These are phyloP conservation scores for Formica selysi DNA, from an alignment of 1,140 invertebrate species.

Conservation along the genomic window DNA sequence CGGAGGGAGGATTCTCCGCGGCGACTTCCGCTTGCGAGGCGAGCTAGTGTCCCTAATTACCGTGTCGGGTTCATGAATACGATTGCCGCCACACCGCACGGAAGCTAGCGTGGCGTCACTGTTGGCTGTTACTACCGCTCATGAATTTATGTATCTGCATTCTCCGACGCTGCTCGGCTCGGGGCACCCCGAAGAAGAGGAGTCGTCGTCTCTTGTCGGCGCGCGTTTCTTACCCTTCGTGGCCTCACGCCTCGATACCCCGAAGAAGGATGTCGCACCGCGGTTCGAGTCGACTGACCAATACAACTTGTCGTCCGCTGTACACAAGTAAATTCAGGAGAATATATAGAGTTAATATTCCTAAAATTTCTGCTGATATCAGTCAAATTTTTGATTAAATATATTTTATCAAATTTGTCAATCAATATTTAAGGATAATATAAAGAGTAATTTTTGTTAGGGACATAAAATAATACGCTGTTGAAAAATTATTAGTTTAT, in stretches of 20 bases:
- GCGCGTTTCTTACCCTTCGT: slow-evolving; percentile 68
- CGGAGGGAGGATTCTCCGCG: slow-evolving; percentile 84
- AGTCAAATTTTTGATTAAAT: too few species aligned
- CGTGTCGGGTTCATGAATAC: slow-evolving; percentile 87
- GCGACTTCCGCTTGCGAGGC: slow-evolving; percentile 85
- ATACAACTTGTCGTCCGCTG: not conserved
- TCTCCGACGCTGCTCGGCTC: slow-evolving; percentile 82
- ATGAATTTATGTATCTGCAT: slow-evolving; percentile 87
- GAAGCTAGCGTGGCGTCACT: slow-evolving; percentile 87
- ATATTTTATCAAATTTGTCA: too few species aligned
- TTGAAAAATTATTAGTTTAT: too few species aligned
- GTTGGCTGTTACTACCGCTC: slow-evolving; percentile 84
- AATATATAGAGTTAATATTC: not conserved
- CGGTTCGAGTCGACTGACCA: not conserved
- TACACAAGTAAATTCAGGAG: too few species aligned
- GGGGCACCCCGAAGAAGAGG: slow-evolving; percentile 73
- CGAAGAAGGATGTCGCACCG: slow-evolving; percentile 67
- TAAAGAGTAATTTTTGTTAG: too few species aligned
- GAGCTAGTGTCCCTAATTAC: slow-evolving; percentile 87
- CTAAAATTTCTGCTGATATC: too few species aligned
- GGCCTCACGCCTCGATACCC: slow-evolving; percentile 68
- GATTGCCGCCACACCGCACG: slow-evolving; percentile 83
- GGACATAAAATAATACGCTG: too few species aligned
- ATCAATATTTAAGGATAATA: too few species aligned
- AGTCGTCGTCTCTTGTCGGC: slow-evolving; percentile 52